Base-by-base conservation (phyloP, 2,888 invertebrate genomes). In the Conus canariensis region DNA sequence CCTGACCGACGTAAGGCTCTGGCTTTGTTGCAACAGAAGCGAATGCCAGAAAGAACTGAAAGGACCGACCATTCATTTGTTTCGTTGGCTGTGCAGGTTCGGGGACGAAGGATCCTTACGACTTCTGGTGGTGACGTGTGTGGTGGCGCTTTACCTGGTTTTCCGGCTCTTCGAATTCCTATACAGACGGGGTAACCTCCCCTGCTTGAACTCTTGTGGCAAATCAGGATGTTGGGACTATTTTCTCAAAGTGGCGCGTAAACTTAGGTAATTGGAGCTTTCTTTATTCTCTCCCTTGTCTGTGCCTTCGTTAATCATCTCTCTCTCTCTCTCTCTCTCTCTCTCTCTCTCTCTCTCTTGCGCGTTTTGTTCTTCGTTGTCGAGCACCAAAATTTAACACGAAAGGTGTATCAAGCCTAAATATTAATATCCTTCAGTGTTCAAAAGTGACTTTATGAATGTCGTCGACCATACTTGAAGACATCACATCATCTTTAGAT, bases 81-180 rank as follows among this genome's bases (percentile, higher is more conserved):
- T 22, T 80, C 16, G 6, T 30, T 80, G 22, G 74, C 14, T 22
- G 1, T 74, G 4, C 90, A 92, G 91, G 80, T 94, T 94, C 88
- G 94, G 94, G 1, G 94, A 88, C 80, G 88, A 88, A 56, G 88
- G 88, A 3, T 88, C 88, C 56, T 56, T 88, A 14, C 88, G 88
- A n/a, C 88, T 88, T 25, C 45, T 88, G 88, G 88, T 88, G 16
- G 83, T 88, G 45, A 88, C 88, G 25, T 25, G n/a, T 9, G 8
- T 67, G 22, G 89, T 89, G 74, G 59, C 59, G 14, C 19, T 85
- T 8, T 85, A 85, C 77, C 59, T 85, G 85, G 14, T 85, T 2
- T 89, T 85, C 74, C 59, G 89, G 5, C 70, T 89, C 56, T n/a
- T 70, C n/a, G 56, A 56, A 67, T 89, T 25, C 74, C 82, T 89